These are phyloP conservation scores for Ooceraea biroi DNA, from an alignment of 1,140 invertebrate species.

Conservation along the genomic window DNA sequence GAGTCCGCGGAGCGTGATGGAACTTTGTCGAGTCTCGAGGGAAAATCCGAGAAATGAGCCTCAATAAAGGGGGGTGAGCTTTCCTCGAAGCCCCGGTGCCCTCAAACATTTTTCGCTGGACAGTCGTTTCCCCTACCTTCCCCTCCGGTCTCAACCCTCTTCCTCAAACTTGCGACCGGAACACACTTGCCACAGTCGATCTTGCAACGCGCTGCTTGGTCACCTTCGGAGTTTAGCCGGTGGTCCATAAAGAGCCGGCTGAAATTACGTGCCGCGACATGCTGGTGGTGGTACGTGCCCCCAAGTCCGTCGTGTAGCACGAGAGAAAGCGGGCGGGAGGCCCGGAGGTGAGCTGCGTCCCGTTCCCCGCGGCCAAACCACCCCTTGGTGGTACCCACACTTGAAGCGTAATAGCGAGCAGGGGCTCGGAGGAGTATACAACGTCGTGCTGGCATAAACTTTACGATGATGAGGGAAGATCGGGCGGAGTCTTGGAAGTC, in stretches of 20 bases:
- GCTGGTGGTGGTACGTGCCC: constrained; percentile 38
- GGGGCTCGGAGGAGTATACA: constrained; percentile 37
- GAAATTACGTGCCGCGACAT: constrained; percentile 57
- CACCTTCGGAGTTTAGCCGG: constrained; percentile 59
- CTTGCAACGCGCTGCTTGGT: constrained; percentile 22
- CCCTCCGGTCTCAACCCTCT: not conserved
- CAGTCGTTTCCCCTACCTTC: too few relatives aligned
- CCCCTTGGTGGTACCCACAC: constrained; percentile 7
- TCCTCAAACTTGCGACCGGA: not conserved
- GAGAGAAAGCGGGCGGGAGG: constrained; percentile 6
- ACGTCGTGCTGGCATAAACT: constrained; percentile 58
- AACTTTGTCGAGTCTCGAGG: too few relatives aligned
- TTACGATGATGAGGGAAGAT: constrained; percentile 63
- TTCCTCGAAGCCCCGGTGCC: too few relatives aligned
- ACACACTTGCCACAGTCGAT: constrained; percentile 26
- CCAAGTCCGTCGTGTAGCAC: constrained; percentile 20
- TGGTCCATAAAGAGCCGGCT: constrained; percentile 60
- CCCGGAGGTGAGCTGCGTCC: too few relatives aligned
- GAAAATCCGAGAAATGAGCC: too few relatives aligned
- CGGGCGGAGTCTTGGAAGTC: constrained; percentile 56
- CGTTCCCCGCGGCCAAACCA: constrained; percentile 3
- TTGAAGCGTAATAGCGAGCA: constrained; percentile 48
- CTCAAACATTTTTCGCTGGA: too few relatives aligned
- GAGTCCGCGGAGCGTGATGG: too few relatives aligned
- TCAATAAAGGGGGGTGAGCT: too few relatives aligned